Conservation (phyloP, 1,140 invertebrate species). For the Anoplolepis gracilipes region DNA sequence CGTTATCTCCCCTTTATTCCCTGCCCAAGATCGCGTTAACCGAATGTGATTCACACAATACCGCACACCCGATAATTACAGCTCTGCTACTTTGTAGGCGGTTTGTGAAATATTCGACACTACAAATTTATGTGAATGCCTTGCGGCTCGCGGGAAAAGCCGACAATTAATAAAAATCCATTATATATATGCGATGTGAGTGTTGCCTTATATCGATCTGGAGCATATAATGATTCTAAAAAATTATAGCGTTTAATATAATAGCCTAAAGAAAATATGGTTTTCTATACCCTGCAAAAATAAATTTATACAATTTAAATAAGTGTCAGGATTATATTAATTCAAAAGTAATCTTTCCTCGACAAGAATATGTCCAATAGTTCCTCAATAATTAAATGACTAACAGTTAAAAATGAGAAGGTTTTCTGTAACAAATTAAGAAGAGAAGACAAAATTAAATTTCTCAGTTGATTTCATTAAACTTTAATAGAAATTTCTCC, state of each 20-base stretch:
- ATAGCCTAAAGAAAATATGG: not conserved
- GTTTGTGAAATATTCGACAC: not conserved
- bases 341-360: not conserved
- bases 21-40: conserved; percentile 9
- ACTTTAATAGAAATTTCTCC: not conserved
- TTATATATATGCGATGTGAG: not conserved
- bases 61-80: conserved; percentile 34
- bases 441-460: not conserved
- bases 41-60: conserved; percentile 41
- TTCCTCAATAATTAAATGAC: not conserved
- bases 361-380: not conserved
- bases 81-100: conserved; percentile 16
- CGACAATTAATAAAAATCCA: conserved; percentile 33
- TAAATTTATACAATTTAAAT: conserved; percentile 1
- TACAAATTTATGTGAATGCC: not conserved
- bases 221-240: not conserved
- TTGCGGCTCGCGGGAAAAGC: not conserved
- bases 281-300: not conserved
- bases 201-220: not conserved
- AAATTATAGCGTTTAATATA: not conserved
- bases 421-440: not conserved
- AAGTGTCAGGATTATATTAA: not conserved
- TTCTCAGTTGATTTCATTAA: not conserved
- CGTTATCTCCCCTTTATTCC: not conserved
- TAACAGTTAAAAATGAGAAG: not conserved